Percentiles rank a stretch among this genome's conserved stretches.
Conservation (phyloP, 1,140 invertebrate species). For the Idris sp. region DNA sequence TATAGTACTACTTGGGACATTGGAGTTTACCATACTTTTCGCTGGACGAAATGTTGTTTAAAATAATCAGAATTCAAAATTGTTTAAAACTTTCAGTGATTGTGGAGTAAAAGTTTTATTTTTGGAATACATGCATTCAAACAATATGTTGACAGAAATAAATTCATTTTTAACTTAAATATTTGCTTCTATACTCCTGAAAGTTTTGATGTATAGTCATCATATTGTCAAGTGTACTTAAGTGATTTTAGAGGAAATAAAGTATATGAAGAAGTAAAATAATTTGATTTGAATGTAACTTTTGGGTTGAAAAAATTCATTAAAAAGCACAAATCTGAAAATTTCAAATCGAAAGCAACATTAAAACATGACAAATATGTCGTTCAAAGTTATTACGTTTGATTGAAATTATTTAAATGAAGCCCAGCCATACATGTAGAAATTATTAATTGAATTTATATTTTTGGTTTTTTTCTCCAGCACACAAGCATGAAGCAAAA, state of each 20-base stretch:
- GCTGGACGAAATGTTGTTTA: constrained; percentile 14
- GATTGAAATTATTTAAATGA: too few species aligned
- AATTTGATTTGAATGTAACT: too few species aligned
- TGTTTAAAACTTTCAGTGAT: constrained; percentile 17
- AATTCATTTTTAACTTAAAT: constrained; percentile 25
- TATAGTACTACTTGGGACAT: constrained; percentile 11
- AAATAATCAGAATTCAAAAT: constrained; percentile 29
- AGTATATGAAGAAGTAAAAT: constrained; percentile 6
- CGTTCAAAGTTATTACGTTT: too few species aligned
- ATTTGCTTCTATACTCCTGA: constrained; percentile 16
- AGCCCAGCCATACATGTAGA: too few species aligned
- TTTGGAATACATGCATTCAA: constrained; percentile 1
- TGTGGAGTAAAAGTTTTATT: constrained; percentile 20
- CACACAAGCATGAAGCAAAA: too few species aligned
- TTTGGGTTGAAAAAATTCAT: too few species aligned
- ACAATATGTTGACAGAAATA: constrained; percentile 11
- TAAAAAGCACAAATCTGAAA: too few species aligned
- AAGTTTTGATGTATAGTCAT: constrained; percentile 16
- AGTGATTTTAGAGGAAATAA: constrained; percentile 4
- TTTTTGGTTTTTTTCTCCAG: too few species aligned
- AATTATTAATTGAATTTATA: too few species aligned
- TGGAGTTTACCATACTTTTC: constrained; percentile 8
- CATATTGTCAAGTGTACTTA: constrained; percentile 11
- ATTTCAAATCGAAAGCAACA: too few species aligned
- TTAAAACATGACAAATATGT: too few species aligned